Evolutionary conservation across 2,888 invertebrate genomes (phyloP), one percentile per base, ranked within the genome.

Genomic region (Malacosoma neustria): DNA sequence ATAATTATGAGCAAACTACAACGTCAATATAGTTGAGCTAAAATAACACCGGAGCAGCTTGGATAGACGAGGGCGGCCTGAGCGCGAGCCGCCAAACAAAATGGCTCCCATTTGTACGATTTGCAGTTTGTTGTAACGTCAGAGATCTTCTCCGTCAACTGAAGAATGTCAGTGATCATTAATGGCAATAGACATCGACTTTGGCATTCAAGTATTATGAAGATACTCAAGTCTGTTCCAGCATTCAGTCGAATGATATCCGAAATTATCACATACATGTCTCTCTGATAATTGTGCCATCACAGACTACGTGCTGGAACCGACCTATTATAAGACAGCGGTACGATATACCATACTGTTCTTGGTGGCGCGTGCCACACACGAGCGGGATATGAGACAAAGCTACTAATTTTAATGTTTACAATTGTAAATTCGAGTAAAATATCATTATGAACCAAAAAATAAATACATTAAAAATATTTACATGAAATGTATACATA

Each of bases 1-100:
- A 82, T 79, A 81, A 81, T 63, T 72, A 80, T 81, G 84, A 84
- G 82, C 82, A 84, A 76, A 79, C 75, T 77, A 81, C 62, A 72
- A 46, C 11, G 65, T 57, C 48, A 71, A 70, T 74, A 76, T 79
- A 80, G 81, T 82, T 82, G 84, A 84, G 84, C 84, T 81, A 74
- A 77, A 70, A 62, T 69, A 71, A 72, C 60, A 74, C 80, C 80
- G 54, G 82, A 81, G 85, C 84, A 82, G 85, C 85, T 82, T 82
- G 85, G 84, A 81, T 22, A 22, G 59, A 52, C 61, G 48, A 61
- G 59, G 55, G 60, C 63, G 64, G 54, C 60, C 58, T 61, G 56
- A 55, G 57, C 57, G 67, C 68, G 64, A 61, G 64, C 57, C 57
- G 62, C 58, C 58, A 31, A 34, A 35, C 45, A 49, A 57, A 76